A percentile compares a stretch with the other conserved stretches of the same genome.
These are phyloP conservation scores for Euura lappo DNA, from an alignment of 1,140 invertebrate species.

Conservation along the genomic window DNA sequence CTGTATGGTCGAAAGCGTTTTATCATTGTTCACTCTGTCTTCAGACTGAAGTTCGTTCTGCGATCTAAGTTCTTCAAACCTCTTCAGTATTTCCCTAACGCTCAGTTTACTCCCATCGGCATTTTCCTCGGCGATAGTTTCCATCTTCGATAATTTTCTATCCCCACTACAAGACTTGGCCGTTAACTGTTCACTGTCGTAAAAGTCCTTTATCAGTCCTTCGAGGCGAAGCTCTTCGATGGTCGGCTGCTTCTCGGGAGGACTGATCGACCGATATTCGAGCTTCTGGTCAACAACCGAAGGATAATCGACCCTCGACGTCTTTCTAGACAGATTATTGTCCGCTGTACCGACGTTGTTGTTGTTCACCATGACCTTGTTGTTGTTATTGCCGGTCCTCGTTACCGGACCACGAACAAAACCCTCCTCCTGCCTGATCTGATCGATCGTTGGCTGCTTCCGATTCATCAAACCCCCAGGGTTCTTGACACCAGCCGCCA, in stretches of 20 bases:
- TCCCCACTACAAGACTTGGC: slow-evolving; percentile 33
- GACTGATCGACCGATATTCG: neutral
- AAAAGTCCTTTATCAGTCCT: slow-evolving; percentile 52
- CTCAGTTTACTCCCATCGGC: slow-evolving; percentile 74
- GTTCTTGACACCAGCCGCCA: neutral
- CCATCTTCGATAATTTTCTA: slow-evolving; percentile 65
- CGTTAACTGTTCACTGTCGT: slow-evolving; percentile 45
- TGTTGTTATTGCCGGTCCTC: neutral
- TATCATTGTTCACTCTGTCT: slow-evolving; percentile 56
- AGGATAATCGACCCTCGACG: slow-evolving; percentile 8
- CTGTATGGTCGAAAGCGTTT: slow-evolving; percentile 56
- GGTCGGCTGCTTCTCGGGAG: slow-evolving; percentile 18
- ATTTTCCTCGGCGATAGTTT: slow-evolving; percentile 80
- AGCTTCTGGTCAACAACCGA: neutral
- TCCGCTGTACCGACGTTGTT: slow-evolving; percentile 1
- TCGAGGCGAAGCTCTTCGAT: slow-evolving; percentile 41
- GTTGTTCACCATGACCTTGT: neutral
- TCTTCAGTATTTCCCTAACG: slow-evolving; percentile 78
- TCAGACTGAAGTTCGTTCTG: slow-evolving; percentile 37
- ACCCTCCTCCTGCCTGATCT: slow-evolving; percentile 54
- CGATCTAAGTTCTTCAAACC: slow-evolving; percentile 75
- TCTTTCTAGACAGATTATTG: neutral
- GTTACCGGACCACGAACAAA: slow-evolving; percentile 23
- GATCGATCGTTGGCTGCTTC: slow-evolving; percentile 50
- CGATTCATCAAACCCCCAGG: neutral